Conservation (phyloP, 1,140 invertebrate genomes). For the Lepidostoma basale region DNA sequence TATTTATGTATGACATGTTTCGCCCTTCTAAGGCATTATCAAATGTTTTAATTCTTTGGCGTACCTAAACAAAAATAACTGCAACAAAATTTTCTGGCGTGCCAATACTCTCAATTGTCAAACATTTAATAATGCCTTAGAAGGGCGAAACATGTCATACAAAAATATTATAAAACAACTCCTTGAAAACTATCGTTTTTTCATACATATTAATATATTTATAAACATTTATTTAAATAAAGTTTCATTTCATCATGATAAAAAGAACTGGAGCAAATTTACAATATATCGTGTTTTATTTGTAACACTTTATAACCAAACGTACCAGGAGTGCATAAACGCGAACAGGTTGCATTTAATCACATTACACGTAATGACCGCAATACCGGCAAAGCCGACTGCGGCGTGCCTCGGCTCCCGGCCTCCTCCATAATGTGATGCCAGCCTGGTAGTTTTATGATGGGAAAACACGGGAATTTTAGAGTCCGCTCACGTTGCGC, state of each 20-base stretch:
- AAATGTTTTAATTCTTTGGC: too few species aligned
- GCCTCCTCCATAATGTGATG: neutral
- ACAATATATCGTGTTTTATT: neutral
- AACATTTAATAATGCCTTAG: too few species aligned
- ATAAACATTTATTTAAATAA: neutral
- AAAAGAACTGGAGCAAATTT: neutral
- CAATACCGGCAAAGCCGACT: neutral
- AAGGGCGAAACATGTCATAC: neutral
- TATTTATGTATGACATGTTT: too few species aligned
- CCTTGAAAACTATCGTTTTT: neutral
- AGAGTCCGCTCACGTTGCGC: slow-evolving; percentile 6
- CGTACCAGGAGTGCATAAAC: neutral
- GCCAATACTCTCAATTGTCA: too few species aligned
- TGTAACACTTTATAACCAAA: neutral
- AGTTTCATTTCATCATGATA: neutral
- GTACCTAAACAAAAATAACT: too few species aligned
- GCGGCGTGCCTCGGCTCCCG: neutral
- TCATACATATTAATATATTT: neutral
- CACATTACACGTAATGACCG: neutral
- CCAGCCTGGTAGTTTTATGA: neutral
- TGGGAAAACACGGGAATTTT: slow-evolving; percentile 1
- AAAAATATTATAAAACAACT: neutral
- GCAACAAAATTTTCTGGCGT: too few species aligned
- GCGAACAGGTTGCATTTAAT: neutral
- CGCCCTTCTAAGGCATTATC: too few species aligned